phyloP scores from a whole-genome alignment of 2,888 invertebrate genomes.

The Scaptomyza tumidula region DNA sequence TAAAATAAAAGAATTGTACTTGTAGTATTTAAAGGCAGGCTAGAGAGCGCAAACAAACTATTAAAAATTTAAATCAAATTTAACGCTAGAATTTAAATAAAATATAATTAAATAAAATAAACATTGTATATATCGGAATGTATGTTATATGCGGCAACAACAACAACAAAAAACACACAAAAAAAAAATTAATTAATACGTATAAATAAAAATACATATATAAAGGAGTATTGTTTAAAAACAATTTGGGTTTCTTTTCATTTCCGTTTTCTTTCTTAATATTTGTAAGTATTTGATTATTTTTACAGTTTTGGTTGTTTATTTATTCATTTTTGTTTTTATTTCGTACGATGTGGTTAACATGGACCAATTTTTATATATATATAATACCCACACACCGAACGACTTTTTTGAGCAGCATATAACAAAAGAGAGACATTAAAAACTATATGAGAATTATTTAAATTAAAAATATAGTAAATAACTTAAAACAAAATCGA shows the following conservation, averaged over 20 bases:
- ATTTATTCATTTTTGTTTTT: conserved; percentile 33
- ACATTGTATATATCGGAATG: conserved; percentile 61
- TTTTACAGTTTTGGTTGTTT: background rate
- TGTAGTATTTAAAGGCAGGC: conserved; percentile 50
- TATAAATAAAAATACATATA: conserved; percentile 64
- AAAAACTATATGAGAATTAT: conserved; percentile 33
- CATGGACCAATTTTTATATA: conserved; percentile 82
- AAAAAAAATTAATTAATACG: conserved; percentile 66
- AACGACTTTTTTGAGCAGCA: conserved; percentile 57
- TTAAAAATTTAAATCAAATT: conserved; percentile 80
- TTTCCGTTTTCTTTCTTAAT: conserved; percentile 7
- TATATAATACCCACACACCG: conserved; percentile 66
- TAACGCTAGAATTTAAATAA: conserved; percentile 65
- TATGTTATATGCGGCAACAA: conserved; percentile 74
- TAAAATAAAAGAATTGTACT: conserved; percentile 54
- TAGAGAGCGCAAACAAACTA: conserved; percentile 70
- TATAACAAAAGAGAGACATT: conserved; percentile 13
- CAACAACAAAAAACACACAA: conserved; percentile 58
- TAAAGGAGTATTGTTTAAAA: conserved; percentile 65
- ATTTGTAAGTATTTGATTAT: background rate
- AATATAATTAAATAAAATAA: conserved; percentile 42
- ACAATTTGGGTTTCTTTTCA: conserved; percentile 56
- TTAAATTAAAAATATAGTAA: conserved; percentile 39
- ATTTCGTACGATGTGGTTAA: conserved; percentile 73
- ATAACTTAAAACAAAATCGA: conserved; percentile 21